Conservation (phyloP, 2,888 invertebrate species). For the Lepidocyrtoides sp. region DNA sequence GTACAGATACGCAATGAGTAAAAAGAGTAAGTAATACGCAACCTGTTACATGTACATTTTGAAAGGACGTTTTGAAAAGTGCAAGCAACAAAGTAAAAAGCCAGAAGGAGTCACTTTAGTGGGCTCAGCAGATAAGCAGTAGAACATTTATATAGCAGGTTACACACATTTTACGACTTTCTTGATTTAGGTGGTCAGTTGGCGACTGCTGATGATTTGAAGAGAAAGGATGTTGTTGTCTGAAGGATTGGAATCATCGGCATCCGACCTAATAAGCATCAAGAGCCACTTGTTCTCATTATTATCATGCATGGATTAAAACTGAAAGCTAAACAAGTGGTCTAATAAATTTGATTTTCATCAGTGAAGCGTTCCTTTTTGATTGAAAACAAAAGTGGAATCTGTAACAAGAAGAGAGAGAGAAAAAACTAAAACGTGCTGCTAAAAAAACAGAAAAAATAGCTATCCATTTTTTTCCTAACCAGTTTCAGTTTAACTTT, state of each 20-base stretch:
- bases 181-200: slow-evolving; percentile 76
- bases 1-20: slow-evolving; percentile 28
- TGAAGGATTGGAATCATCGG: slow-evolving; percentile 52
- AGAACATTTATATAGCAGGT: slow-evolving; percentile 41
- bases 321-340: slow-evolving; percentile 60
- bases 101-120: slow-evolving; percentile 9
- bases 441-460: not conserved
- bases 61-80: slow-evolving; percentile 39
- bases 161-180: slow-evolving; percentile 75
- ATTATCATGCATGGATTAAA: slow-evolving; percentile 64
- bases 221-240: slow-evolving; percentile 43
- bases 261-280: slow-evolving; percentile 30
- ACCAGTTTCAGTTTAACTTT: slow-evolving; percentile 38
- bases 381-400: slow-evolving; percentile 46
- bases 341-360: slow-evolving; percentile 62
- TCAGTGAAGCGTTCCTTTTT: slow-evolving; percentile 52
- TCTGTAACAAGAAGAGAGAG: not conserved
- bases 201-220: slow-evolving; percentile 46
- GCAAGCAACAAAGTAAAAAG: slow-evolving; percentile 58
- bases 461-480: slow-evolving; percentile 19
- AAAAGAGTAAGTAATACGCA: slow-evolving; percentile 12
- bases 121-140: slow-evolving; percentile 19
- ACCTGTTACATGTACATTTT: slow-evolving; percentile 32
- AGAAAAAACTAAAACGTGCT: slow-evolving; percentile 6
- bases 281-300: slow-evolving; percentile 10